A percentile compares a stretch with the other conserved stretches of the same genome.
These are phyloP conservation scores for Bovichtus diacanthus DNA, from an alignment of 2,797 vertebrate genomes.

Conservation along the genomic window DNA sequence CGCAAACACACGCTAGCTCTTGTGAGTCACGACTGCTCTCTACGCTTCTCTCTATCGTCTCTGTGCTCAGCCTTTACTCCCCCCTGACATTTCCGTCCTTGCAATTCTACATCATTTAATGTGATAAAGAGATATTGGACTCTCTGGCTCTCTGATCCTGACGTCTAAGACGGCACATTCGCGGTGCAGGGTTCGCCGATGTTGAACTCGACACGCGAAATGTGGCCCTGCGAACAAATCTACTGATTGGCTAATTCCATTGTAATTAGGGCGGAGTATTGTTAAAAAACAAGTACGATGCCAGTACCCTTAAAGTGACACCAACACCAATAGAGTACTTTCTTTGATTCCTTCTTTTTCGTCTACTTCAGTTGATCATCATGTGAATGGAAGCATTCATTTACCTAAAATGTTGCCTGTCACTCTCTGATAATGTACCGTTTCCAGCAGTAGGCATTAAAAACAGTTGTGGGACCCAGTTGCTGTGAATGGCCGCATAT, in stretches of 20 bases:
- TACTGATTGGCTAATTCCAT: not conserved
- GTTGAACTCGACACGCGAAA: not conserved
- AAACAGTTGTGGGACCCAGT: slow-evolving; percentile 46
- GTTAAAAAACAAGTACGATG: no score
- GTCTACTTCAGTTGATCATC: no score
- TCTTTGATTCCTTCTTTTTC: no score
- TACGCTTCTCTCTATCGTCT: not conserved
- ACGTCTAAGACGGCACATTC: no score
- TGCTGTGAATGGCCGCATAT: slow-evolving; percentile 21
- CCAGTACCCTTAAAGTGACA: no score
- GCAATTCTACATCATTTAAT: not conserved
- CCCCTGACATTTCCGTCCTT: not conserved
- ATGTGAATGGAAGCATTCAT: no score
- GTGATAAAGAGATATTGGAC: not conserved
- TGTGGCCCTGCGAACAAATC: no score
- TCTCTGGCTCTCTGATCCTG: no score
- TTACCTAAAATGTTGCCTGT: no score
- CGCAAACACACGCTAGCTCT: not conserved
- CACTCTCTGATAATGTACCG: slow-evolving; percentile 26
- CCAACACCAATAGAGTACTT: no score
- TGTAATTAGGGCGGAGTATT: no score
- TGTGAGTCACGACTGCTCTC: not conserved
- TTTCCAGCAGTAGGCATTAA: slow-evolving; percentile 18
- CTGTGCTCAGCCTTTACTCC: not conserved
- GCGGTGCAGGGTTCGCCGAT: no score